Percentiles rank a stretch among this genome's conserved stretches.
These are phyloP conservation scores for Anthophora plumipes DNA, from an alignment of 2,888 invertebrate genomes.

Conservation along the genomic window DNA sequence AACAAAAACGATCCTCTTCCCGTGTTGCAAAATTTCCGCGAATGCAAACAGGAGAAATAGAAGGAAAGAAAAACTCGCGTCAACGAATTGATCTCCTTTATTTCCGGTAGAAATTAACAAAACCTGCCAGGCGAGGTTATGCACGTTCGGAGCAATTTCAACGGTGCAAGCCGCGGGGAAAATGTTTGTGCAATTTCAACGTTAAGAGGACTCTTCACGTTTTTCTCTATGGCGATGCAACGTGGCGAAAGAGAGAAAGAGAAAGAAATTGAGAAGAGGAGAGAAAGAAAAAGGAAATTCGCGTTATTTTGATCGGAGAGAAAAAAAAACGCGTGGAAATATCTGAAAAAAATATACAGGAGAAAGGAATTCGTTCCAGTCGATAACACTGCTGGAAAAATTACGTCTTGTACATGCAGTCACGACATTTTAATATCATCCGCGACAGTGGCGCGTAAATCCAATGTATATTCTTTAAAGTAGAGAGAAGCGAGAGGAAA, in stretches of 20 bases:
- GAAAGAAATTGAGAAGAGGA: not conserved
- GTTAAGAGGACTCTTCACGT: not conserved
- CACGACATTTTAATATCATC: slow-evolving; percentile 35
- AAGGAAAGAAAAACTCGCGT: not conserved
- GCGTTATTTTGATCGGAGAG: too few relatives aligned
- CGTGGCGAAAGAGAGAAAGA: not conserved
- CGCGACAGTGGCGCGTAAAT: slow-evolving; percentile 12
- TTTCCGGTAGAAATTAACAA: slow-evolving; percentile 19
- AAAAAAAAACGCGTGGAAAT: not conserved
- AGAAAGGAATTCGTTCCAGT: slow-evolving; percentile 5
- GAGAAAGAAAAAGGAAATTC: not conserved
- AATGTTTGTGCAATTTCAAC: not conserved
- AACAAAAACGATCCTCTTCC: not conserved
- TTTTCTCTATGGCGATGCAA: too few relatives aligned
- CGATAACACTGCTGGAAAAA: slow-evolving; percentile 13
- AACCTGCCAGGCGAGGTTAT: not conserved
- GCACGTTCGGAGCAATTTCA: slow-evolving; percentile 6
- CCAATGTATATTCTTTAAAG: slow-evolving; percentile 27
- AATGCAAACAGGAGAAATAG: not conserved
- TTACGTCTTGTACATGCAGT: slow-evolving; percentile 18
- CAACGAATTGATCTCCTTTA: slow-evolving; percentile 2
- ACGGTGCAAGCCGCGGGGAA: not conserved
- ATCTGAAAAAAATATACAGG: too few relatives aligned
- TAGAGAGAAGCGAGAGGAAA: slow-evolving; percentile 19
- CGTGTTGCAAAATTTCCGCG: not conserved